Evolutionary conservation across 2,113 vertebrate genomes (phyloP).

Genomic region (Garra rufa): DNA sequence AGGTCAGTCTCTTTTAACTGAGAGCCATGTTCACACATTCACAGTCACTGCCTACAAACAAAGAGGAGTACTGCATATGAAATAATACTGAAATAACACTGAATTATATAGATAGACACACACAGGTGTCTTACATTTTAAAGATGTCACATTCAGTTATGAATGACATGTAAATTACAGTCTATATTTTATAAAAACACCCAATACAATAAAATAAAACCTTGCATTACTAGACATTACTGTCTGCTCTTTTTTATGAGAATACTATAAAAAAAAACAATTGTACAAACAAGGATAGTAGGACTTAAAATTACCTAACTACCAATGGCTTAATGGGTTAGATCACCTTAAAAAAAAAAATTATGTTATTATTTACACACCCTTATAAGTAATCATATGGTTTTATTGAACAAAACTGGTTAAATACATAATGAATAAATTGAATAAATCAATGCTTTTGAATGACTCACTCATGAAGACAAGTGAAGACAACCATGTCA

Average conservation of each 20-base stretch:
- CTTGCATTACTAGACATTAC: background rate
- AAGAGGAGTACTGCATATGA: background rate
- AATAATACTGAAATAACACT: slow-evolving; percentile 5
- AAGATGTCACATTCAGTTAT: background rate
- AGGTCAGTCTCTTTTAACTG: background rate
- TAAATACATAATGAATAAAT: too few species aligned
- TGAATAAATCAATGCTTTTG: too few species aligned
- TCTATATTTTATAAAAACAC: too few species aligned
- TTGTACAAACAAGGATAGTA: background rate
- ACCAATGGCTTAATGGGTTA: background rate
- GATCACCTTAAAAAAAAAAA: too few species aligned
- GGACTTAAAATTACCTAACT: background rate
- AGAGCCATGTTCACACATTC: slow-evolving; percentile 17
- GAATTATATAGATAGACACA: slow-evolving; percentile 21
- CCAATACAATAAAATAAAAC: too few species aligned
- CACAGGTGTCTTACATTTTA: background rate
- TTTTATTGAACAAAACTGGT: too few species aligned
- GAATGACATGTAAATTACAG: background rate
- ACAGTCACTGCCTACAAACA: slow-evolving; percentile 10
- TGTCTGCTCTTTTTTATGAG: background rate
- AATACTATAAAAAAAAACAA: background rate
- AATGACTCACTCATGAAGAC: too few species aligned
- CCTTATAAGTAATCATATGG: too few species aligned
- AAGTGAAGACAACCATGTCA: too few species aligned
- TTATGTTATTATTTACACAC: too few species aligned